Conservation (phyloP, 2,113 vertebrate species). For the Dolichotis patagonum region DNA sequence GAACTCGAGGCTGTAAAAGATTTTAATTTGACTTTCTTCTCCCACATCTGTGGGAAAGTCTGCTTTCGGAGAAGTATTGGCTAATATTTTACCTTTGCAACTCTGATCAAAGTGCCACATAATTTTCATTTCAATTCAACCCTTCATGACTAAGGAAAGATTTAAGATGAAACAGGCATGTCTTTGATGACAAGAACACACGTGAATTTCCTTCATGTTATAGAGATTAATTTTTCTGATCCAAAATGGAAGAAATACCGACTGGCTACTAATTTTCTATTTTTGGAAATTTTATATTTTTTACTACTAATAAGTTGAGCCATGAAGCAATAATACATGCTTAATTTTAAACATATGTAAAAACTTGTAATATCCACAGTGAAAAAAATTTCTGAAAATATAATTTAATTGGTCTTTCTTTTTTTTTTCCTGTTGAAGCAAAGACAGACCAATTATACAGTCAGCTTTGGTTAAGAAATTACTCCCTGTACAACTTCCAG, state of each 20-base stretch:
- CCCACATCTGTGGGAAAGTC: neutral
- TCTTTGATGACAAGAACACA: neutral
- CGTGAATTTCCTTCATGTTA: neutral
- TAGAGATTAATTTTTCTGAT: neutral
- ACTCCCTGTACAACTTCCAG: conserved; percentile 49
- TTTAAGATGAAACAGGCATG: conserved; percentile 5
- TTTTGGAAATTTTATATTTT: conserved; percentile 29
- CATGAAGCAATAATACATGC: conserved; percentile 56
- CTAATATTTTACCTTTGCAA: neutral
- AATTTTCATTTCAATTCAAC: conserved; percentile 56
- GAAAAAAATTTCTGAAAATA: conserved; percentile 60
- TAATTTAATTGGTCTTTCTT: conserved; percentile 5
- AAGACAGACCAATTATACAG: conserved; percentile 45
- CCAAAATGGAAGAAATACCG: neutral
- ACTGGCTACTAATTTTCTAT: neutral
- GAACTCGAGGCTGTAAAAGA: neutral
- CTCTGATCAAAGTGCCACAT: neutral
- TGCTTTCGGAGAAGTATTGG: neutral
- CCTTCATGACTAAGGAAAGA: neutral
- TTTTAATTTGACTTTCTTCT: neutral
- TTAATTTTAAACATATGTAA: conserved; percentile 68
- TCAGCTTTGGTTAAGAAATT: conserved; percentile 62
- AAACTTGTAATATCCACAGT: conserved; percentile 26
- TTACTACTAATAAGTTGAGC: conserved; percentile 16
- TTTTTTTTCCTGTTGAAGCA: conserved; percentile 26